Evolutionary conservation across 2,113 vertebrate genomes (phyloP).

Genomic region (Benitochromis conjunctus): DNA sequence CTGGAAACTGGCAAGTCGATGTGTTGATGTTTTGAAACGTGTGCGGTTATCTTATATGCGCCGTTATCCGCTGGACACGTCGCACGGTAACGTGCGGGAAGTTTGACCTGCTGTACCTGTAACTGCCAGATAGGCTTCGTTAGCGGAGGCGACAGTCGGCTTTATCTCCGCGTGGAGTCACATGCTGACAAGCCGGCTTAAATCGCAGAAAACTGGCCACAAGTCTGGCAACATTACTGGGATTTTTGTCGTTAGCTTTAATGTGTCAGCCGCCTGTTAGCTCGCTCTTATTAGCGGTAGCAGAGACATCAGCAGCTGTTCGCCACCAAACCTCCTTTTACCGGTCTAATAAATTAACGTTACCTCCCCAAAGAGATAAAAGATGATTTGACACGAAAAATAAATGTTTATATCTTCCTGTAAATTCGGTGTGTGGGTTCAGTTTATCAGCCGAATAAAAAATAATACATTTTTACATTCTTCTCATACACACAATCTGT

Average conservation of each 20-base stretch:
- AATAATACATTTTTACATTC: fast-evolving
- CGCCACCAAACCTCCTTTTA: background rate
- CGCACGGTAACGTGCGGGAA: background rate
- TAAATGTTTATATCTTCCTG: fast-evolving
- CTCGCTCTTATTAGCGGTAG: background rate
- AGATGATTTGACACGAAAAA: background rate
- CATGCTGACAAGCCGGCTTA: background rate
- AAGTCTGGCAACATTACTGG: background rate
- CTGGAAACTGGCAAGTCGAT: constrained; percentile 88
- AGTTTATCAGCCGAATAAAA: background rate
- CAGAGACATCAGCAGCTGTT: background rate
- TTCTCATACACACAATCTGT: background rate
- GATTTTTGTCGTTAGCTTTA: background rate
- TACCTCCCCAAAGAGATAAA: fast-evolving
- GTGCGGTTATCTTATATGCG: background rate
- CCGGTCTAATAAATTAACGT: background rate
- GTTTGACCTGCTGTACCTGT: background rate
- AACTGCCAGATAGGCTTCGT: background rate
- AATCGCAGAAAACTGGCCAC: background rate
- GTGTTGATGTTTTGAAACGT: background rate
- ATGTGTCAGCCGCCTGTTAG: background rate
- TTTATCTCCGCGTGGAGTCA: background rate
- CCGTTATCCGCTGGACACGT: background rate
- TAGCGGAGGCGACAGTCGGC: background rate
- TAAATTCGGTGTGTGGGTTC: background rate